phyloP scores from a whole-genome alignment of 2,797 vertebrate genomes.

The Sebastes itinus region DNA sequence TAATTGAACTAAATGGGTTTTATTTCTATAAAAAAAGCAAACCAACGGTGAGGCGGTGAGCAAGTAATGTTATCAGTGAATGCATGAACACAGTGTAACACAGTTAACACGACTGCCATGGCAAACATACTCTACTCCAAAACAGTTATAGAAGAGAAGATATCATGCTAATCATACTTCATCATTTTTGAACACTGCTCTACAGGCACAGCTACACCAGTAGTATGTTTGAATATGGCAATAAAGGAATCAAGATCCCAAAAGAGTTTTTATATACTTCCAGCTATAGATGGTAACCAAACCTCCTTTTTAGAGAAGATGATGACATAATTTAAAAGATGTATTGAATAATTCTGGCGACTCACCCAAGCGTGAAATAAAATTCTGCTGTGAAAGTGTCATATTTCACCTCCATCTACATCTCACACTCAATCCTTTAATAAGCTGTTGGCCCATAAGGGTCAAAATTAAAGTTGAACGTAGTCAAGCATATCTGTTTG shows the following conservation, averaged over 20 bases:
- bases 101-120: too few relatives aligned
- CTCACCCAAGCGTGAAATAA: not conserved
- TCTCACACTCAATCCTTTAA: not conserved
- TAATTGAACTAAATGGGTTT: too few relatives aligned
- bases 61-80: too few relatives aligned
- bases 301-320: not conserved
- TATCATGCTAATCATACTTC: not conserved
- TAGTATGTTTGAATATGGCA: not conserved
- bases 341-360: not conserved
- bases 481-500: not conserved
- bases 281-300: not conserved
- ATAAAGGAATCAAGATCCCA: not conserved
- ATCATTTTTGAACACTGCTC: not conserved
- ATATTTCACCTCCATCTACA: not conserved
- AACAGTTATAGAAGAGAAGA: not conserved
- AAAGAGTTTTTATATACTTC: not conserved
- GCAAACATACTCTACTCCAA: not conserved
- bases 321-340: conserved; percentile 3
- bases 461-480: not conserved
- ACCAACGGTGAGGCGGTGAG: too few relatives aligned
- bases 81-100: too few relatives aligned
- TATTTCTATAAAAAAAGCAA: too few relatives aligned
- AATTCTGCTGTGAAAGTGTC: not conserved
- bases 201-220: not conserved
- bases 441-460: not conserved